Conservation (phyloP, 2,888 invertebrate species). For the Cordylochernes scorpioides region DNA sequence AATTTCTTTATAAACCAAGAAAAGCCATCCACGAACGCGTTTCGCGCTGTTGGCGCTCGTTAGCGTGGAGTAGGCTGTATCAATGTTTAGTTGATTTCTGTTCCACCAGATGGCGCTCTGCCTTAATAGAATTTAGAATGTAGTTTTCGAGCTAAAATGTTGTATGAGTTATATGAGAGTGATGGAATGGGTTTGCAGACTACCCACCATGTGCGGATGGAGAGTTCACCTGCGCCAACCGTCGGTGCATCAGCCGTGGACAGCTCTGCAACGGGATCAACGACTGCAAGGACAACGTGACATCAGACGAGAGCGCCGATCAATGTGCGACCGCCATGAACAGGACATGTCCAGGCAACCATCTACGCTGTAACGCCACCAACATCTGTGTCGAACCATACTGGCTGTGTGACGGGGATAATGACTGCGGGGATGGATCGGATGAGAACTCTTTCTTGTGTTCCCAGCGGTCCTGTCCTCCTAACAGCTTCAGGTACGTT, state of each 20-base stretch:
- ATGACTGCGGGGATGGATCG: constrained; percentile 67
- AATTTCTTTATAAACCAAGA: no score
- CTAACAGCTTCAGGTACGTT: constrained; percentile 57
- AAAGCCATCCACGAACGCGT: no score
- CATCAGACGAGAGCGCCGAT: constrained; percentile 69
- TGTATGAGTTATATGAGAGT: no score
- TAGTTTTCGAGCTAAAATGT: no score
- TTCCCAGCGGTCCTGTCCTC: constrained; percentile 59
- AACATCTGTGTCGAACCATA: constrained; percentile 92
- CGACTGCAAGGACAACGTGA: constrained; percentile 71
- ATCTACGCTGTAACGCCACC: constrained; percentile 71
- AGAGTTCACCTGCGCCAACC: constrained; percentile 79
- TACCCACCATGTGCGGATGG: constrained; percentile 73
- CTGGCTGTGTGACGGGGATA: constrained; percentile 60
- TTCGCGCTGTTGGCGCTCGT: no score
- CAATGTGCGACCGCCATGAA: constrained; percentile 43
- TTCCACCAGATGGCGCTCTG: no score
- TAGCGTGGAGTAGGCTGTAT: no score
- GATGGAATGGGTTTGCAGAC: no score
- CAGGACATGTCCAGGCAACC: constrained; percentile 62
- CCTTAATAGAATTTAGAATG: no score
- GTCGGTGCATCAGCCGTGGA: constrained; percentile 60
- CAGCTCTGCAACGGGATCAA: constrained; percentile 76
- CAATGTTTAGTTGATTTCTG: no score
- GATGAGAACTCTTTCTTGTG: constrained; percentile 74